A percentile compares a stretch with the other conserved stretches of the same genome.
Evolutionary conservation across 1,140 invertebrate species (phyloP).

Genomic region (Drosophila orosa): DNA sequence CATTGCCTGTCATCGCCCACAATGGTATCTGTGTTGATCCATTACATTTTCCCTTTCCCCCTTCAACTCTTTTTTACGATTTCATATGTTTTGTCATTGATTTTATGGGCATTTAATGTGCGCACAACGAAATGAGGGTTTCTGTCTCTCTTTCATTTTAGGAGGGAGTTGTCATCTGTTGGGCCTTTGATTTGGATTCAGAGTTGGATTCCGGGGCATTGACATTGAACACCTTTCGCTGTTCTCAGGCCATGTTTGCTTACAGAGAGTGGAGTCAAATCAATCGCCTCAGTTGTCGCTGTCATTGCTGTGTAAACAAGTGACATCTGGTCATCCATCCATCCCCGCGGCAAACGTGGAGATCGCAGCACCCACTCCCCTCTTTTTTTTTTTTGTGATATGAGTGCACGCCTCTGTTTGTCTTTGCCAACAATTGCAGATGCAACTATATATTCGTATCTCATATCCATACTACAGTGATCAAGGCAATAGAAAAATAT

Average conservation of each 20-base stretch:
- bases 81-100: conserved; percentile 52
- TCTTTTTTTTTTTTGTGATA: background rate
- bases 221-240: conserved; percentile 46
- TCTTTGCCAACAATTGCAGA: conserved; percentile 32
- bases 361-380: background rate
- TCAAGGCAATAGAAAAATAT: conserved; percentile 13
- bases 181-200: conserved; percentile 13
- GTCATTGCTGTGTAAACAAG: conserved; percentile 64
- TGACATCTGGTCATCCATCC: conserved; percentile 72
- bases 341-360: background rate
- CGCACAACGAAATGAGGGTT: background rate
- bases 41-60: conserved; percentile 23
- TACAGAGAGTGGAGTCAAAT: conserved; percentile 28
- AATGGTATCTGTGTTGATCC: conserved; percentile 13
- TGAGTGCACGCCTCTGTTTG: conserved; percentile 54
- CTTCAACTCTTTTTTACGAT: conserved; percentile 42
- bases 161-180: conserved; percentile 28
- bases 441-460: conserved; percentile 26
- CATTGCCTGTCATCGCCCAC: conserved; percentile 29
- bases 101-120: conserved; percentile 70
- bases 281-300: conserved; percentile 43
- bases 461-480: background rate
- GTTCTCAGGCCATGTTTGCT: conserved; percentile 45
- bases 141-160: background rate
- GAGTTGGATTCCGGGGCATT: conserved; percentile 16